Evolutionary conservation across 1,140 invertebrate species (phyloP).

Genomic region (Zaprionus africanus): DNA sequence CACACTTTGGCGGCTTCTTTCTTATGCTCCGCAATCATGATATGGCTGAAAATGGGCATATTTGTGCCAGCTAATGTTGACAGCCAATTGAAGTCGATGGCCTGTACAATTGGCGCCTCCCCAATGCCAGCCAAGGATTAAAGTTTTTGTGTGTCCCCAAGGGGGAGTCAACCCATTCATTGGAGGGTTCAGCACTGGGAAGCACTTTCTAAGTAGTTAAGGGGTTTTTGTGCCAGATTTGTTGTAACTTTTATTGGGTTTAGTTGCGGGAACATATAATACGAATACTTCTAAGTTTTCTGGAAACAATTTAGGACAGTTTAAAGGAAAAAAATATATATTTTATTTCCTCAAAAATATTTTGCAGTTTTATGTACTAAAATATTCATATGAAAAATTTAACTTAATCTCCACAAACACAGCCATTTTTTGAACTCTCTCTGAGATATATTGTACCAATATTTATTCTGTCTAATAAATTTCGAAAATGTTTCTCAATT

Average conservation of each 20-base stretch:
- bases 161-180: not conserved
- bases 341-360: too few species aligned
- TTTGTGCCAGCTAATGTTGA: slow-evolving; percentile 63
- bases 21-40: slow-evolving; percentile 61
- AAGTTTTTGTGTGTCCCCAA: slow-evolving; percentile 4
- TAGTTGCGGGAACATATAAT: too few species aligned
- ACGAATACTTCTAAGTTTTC: too few species aligned
- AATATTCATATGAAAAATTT: too few species aligned
- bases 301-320: too few species aligned
- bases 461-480: too few species aligned
- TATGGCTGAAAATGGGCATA: slow-evolving; percentile 65
- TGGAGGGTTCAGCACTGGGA: not conserved
- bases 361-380: too few species aligned
- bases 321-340: too few species aligned
- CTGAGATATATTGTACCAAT: too few species aligned
- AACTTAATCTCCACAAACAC: not conserved
- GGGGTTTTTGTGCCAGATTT: not conserved
- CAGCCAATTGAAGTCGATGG: slow-evolving; percentile 25
- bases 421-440: not conserved
- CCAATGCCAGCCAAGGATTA: slow-evolving; percentile 10
- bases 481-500: too few species aligned
- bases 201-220: slow-evolving; percentile 1
- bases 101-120: slow-evolving; percentile 16
- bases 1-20: slow-evolving; percentile 68
- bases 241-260: too few species aligned